These are phyloP conservation scores for Atherinosoma microstoma DNA, from an alignment of 2,797 vertebrate genomes.

Conservation along the genomic window DNA sequence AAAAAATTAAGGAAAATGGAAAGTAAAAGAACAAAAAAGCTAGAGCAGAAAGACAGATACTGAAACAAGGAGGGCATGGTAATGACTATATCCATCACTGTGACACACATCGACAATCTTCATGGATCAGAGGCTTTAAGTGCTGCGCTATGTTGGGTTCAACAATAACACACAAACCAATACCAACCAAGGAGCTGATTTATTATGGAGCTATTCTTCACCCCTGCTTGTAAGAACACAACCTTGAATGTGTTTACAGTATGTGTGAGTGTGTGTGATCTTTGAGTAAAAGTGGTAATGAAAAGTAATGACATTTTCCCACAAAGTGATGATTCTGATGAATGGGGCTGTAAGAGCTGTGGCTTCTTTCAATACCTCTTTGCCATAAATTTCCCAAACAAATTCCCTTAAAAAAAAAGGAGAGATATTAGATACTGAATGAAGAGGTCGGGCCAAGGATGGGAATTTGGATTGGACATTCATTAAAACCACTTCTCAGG, in stretches of 20 bases:
- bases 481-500: background rate
- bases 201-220: constrained; percentile 58
- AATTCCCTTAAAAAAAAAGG: constrained; percentile 12
- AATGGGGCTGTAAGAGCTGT: constrained; percentile 26
- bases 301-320: constrained; percentile 59
- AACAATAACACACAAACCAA: constrained; percentile 72
- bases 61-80: constrained; percentile 56
- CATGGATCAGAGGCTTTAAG: constrained; percentile 77
- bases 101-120: constrained; percentile 73
- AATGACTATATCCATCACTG: constrained; percentile 77
- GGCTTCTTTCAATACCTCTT: constrained; percentile 18
- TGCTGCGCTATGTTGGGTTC: constrained; percentile 58
- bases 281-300: constrained; percentile 54
- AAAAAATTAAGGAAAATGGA: constrained; percentile 25
- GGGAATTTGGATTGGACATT: background rate
- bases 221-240: constrained; percentile 60
- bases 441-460: background rate
- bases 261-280: constrained; percentile 30
- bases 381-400: constrained; percentile 13
- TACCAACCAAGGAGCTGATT: constrained; percentile 65
- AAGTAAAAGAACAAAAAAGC: constrained; percentile 24
- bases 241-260: constrained; percentile 67
- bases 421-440: background rate
- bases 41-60: constrained; percentile 49
- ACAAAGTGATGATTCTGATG: constrained; percentile 45